phyloP scores from a whole-genome alignment of 2,113 vertebrate genomes.

The Sclerurus mexicanus region DNA sequence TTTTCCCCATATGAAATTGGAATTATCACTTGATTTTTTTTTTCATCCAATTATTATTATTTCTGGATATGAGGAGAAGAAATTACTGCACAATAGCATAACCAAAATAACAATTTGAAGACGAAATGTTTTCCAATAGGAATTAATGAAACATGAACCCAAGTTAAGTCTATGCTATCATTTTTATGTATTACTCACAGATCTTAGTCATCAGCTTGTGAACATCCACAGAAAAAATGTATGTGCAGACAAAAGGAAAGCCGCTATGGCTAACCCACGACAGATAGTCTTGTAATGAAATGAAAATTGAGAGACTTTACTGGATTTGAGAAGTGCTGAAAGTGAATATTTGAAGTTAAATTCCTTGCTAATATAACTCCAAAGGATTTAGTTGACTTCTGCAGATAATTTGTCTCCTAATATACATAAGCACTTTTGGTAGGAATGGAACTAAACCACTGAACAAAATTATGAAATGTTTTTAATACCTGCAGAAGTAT shows the following conservation, averaged over 20 bases:
- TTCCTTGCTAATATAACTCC: not conserved
- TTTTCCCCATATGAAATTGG: not conserved
- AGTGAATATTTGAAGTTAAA: not conserved
- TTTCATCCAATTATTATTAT: not conserved
- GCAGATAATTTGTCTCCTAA: not conserved
- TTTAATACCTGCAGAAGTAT: not conserved
- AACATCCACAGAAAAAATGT: not conserved
- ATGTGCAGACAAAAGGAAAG: not conserved
- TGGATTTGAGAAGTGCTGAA: not conserved
- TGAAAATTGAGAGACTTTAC: not conserved
- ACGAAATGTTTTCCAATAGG: not conserved
- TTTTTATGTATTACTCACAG: not conserved
- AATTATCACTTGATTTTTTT: not conserved
- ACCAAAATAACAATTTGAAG: not conserved
- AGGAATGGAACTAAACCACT: not conserved
- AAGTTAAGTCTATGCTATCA: not conserved
- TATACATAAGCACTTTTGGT: not conserved
- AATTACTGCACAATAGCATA: not conserved
- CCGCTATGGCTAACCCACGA: not conserved
- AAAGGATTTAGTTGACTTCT: not conserved
- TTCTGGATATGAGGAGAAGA: not conserved
- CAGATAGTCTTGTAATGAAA: not conserved
- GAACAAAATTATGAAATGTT: not conserved
- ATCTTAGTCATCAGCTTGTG: not conserved
- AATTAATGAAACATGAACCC: not conserved